Evolutionary conservation across 2,888 invertebrate species (phyloP).

Genomic region (Trichogramma dendrolimi): DNA sequence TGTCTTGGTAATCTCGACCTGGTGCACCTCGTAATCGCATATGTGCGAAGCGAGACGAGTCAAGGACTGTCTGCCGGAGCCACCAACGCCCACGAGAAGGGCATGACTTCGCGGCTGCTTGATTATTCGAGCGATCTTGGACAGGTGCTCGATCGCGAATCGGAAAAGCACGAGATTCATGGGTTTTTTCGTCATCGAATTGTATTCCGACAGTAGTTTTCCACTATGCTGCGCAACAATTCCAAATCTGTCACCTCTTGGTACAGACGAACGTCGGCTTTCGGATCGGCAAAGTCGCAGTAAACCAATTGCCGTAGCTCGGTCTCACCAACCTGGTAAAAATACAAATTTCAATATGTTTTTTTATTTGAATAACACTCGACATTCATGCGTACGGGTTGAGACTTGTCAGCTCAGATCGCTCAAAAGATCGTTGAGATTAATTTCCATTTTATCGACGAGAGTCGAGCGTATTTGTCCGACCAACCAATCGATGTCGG

Average conservation of each 20-base stretch:
- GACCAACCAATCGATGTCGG: conserved; percentile 78
- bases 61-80: conserved; percentile 88
- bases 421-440: conserved; percentile 67
- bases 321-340: conserved; percentile 66
- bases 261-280: conserved; percentile 83
- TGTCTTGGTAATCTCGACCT: conserved; percentile 82
- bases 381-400: conserved; percentile 4
- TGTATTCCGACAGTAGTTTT: conserved; percentile 86
- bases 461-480: conserved; percentile 64
- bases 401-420: conserved; percentile 52
- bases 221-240: conserved; percentile 74
- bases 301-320: conserved; percentile 84
- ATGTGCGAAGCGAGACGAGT: conserved; percentile 89
- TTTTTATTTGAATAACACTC: not conserved
- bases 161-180: conserved; percentile 92
- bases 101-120: conserved; percentile 90
- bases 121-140: conserved; percentile 82
- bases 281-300: conserved; percentile 93
- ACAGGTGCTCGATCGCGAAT: conserved; percentile 91
- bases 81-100: conserved; percentile 85
- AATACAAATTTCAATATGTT: not conserved
- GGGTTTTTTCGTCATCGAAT: conserved; percentile 93
- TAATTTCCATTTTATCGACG: conserved; percentile 59
- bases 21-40: conserved; percentile 85
- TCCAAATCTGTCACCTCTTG: conserved; percentile 83